Base-by-base conservation (phyloP, 2,797 vertebrate species). In the Antrozous pallidus region DNA sequence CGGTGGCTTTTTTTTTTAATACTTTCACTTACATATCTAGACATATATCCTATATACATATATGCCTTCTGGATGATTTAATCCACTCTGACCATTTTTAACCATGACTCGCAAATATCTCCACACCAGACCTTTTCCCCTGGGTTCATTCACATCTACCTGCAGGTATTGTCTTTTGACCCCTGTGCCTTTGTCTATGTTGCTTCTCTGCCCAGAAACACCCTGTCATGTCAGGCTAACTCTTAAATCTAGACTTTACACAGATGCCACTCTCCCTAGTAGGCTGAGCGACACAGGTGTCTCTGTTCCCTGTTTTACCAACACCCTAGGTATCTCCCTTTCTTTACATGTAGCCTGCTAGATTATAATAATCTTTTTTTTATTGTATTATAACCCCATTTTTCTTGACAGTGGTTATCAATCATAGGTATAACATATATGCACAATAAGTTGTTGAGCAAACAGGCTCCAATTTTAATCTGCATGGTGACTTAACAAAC, bases 381-480 rank as follows among this genome's bases (percentile, higher is more conserved):
- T 11, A 61, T 85, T 33, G n/a, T 11, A 56, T 5, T 77, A 47
- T 31, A 49, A 56, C 12, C 78, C 12, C 82, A 65, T 51, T 90
- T 26, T 89, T 91, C 49, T 87, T 79, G 31, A 63, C 18, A 75
- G 47, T 54, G 61, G 16, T 38, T 82, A 67, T 5, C 47, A 89
- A 69, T 24, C 63, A 77, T 5, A 22, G 17, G 47, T 12, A 26
- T 78, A 73, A 78, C 31, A 82, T 12, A 31, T 40, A 36, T 47
- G 28, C 8, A 51, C 54, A 73, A 31, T 63, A 83, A 58, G 6
- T 26, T 77, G 4, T 18, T 40, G 26, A 93, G 75, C 18, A 51
- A 67, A 61, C 31, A 54, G n/a, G 18, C 74, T 93, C 54, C 36
- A 31, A 71, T 95, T 93, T 78, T 45, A 65, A 94, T 75, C 42